Conservation (phyloP, 2,113 vertebrate genomes). For the Probosciger aterrimus region DNA sequence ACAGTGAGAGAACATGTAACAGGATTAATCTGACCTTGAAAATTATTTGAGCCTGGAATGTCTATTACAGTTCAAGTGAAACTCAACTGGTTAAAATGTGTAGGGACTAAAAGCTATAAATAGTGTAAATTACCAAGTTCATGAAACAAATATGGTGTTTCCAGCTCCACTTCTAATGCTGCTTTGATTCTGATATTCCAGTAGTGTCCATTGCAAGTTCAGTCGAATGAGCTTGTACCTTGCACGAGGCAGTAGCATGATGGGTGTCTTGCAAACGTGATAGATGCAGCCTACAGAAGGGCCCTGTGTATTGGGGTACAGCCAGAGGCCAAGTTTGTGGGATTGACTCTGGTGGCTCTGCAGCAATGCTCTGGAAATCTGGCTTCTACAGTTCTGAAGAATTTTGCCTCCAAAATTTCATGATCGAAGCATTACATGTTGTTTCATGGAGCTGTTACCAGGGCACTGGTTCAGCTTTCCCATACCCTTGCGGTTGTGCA, state of each 20-base stretch:
- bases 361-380: background rate
- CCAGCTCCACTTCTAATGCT: background rate
- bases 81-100: background rate
- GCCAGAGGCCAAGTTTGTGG: background rate
- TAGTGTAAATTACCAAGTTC: background rate
- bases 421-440: fast-evolving
- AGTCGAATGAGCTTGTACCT: background rate
- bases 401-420: background rate
- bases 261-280: background rate
- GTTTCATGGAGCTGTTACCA: background rate
- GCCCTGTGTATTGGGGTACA: background rate
- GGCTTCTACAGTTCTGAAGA: background rate
- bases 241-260: fast-evolving
- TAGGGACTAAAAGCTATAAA: background rate
- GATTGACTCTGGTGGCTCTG: background rate
- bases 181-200: background rate
- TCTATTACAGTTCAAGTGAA: background rate
- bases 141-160: background rate
- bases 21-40: background rate
- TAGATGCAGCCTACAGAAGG: background rate
- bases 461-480: background rate
- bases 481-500: background rate
- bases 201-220: background rate
- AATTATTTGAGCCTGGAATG: background rate
- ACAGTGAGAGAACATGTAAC: background rate